Percentiles rank a stretch among this genome's conserved stretches.
Conservation (phyloP, 2,888 invertebrate genomes). For the Ellobium chinense region DNA sequence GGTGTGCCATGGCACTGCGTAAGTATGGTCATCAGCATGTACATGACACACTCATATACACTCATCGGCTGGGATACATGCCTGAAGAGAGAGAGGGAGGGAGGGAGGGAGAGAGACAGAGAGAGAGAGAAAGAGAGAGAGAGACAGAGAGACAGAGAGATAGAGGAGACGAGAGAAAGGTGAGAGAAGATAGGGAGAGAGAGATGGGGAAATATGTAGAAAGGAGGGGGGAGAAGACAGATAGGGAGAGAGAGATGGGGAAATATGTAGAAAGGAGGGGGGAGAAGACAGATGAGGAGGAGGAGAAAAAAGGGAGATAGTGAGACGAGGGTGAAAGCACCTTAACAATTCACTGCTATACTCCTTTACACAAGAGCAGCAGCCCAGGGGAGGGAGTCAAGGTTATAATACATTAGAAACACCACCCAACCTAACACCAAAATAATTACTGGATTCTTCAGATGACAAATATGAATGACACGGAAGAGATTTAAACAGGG, state of each 20-base stretch:
- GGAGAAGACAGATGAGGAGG: not conserved
- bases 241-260: not conserved
- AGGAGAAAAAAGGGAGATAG: not conserved
- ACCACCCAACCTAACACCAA: no score
- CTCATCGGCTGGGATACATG: not conserved
- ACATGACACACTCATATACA: not conserved
- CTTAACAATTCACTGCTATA: no score
- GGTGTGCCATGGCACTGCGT: no score
- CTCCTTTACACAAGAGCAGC: no score
- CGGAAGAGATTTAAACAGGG: no score
- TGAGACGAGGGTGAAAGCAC: not conserved
- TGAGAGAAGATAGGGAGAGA: not conserved
- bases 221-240: not conserved
- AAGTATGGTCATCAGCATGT: no score
- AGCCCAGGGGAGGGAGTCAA: no score
- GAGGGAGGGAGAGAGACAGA: conserved; percentile 7
- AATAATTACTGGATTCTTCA: no score
- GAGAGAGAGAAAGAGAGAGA: conserved; percentile 38
- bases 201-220: not conserved
- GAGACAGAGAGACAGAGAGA: conserved; percentile 31
- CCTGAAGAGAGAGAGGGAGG: conserved; percentile 29
- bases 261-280: not conserved
- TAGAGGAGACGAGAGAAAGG: not conserved
- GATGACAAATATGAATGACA: no score
- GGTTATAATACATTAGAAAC: no score